A percentile compares a stretch with the other conserved stretches of the same genome.
Evolutionary conservation across 1,140 invertebrate species (phyloP).

Genomic region (Bombus pyrosoma): DNA sequence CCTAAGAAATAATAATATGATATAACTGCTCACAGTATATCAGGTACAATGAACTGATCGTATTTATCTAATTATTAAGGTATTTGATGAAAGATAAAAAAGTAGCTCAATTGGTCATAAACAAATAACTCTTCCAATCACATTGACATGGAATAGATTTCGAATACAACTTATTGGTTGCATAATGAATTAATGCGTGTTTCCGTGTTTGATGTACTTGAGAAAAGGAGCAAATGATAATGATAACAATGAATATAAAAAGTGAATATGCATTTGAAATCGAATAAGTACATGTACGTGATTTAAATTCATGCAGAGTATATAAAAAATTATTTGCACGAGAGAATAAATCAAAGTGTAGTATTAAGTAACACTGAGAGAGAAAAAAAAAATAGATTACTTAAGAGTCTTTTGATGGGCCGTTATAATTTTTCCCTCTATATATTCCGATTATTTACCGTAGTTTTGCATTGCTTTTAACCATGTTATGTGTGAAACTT

Average conservation of each 20-base stretch:
- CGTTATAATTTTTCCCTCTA: constrained; percentile 4
- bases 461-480: constrained; percentile 26
- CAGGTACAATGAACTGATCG: background rate
- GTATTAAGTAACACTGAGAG: background rate
- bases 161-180: constrained; percentile 30
- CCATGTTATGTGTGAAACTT: background rate
- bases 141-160: constrained; percentile 22
- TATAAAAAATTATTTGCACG: constrained; percentile 23
- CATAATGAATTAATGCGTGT: constrained; percentile 24
- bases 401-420: constrained; percentile 49
- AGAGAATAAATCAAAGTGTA: constrained; percentile 22
- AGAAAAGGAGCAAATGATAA: constrained; percentile 26
- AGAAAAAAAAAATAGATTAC: background rate
- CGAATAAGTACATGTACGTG: constrained; percentile 28
- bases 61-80: constrained; percentile 31
- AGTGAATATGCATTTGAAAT: constrained; percentile 42
- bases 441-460: constrained; percentile 12
- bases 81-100: background rate
- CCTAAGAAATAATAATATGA: constrained; percentile 47
- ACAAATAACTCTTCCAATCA: constrained; percentile 15
- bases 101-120: constrained; percentile 42
- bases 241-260: constrained; percentile 20
- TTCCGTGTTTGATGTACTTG: constrained; percentile 39
- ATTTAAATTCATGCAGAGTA: constrained; percentile 25
- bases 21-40: constrained; percentile 6